A percentile compares a stretch with the other conserved stretches of the same genome.
Evolutionary conservation across 2,113 vertebrate genomes (phyloP).

Genomic region (Channa maculata): DNA sequence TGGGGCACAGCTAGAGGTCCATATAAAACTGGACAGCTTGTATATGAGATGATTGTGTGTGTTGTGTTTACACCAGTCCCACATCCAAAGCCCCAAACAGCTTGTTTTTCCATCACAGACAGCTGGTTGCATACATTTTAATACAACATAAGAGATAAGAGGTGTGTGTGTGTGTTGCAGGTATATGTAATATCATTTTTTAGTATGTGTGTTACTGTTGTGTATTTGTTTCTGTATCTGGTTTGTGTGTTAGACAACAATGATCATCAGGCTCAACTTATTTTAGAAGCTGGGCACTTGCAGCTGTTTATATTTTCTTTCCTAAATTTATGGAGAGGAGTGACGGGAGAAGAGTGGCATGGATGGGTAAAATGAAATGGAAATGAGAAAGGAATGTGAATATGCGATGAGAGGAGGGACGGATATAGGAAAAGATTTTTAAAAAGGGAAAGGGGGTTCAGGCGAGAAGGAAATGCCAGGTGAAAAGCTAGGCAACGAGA

Average conservation of each 20-base stretch:
- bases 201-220: background rate
- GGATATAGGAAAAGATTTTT: background rate
- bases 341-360: background rate
- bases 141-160: constrained; percentile 55
- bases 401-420: constrained; percentile 6
- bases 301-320: background rate
- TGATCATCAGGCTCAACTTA: constrained; percentile 21
- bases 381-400: constrained; percentile 25
- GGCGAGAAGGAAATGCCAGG: constrained; percentile 19
- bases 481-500: background rate
- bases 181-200: constrained; percentile 18
- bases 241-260: constrained; percentile 13
- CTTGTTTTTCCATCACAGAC: constrained; percentile 63
- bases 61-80: background rate
- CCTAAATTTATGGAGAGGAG: background rate
- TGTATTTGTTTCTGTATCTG: background rate
- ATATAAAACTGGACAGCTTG: constrained; percentile 28
- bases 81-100: constrained; percentile 62
- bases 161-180: constrained; percentile 19
- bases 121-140: constrained; percentile 65
- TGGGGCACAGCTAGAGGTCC: background rate
- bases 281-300: constrained; percentile 27
- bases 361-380: background rate
- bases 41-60: background rate
- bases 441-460: constrained; percentile 2